phyloP scores from a whole-genome alignment of 2,888 invertebrate species.

The Thumatha senex region DNA sequence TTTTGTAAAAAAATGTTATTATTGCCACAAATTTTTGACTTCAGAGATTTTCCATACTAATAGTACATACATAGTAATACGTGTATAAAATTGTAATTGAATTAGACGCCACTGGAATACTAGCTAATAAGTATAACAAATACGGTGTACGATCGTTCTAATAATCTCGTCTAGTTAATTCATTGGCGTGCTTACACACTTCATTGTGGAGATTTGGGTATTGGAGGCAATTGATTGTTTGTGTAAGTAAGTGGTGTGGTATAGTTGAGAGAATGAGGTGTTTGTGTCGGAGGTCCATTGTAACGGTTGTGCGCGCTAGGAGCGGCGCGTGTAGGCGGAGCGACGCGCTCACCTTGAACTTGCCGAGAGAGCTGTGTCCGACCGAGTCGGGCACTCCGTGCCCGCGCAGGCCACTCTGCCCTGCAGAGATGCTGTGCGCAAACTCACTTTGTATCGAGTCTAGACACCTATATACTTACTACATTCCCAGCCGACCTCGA shows the following conservation, averaged over 20 bases:
- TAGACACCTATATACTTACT: slow-evolving; percentile 15
- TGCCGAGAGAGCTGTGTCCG: slow-evolving; percentile 71
- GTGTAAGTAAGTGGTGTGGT: slow-evolving; percentile 48
- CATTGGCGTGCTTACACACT: slow-evolving; percentile 48
- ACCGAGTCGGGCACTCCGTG: slow-evolving; percentile 22
- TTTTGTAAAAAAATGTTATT: slow-evolving; percentile 13
- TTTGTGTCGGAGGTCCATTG: slow-evolving; percentile 62
- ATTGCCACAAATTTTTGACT: slow-evolving; percentile 7
- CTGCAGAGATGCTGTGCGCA: slow-evolving; percentile 39
- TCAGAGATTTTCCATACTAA: neutral
- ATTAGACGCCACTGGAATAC: neutral
- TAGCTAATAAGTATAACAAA: neutral
- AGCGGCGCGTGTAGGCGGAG: slow-evolving; percentile 77
- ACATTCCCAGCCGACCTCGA: slow-evolving; percentile 9
- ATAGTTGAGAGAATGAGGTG: slow-evolving; percentile 57
- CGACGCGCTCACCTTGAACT: slow-evolving; percentile 82
- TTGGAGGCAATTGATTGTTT: slow-evolving; percentile 55
- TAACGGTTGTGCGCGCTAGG: slow-evolving; percentile 73
- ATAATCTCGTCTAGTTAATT: slow-evolving; percentile 26
- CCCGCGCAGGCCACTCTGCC: slow-evolving; percentile 5
- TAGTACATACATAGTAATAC: neutral
- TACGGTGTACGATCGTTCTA: neutral
- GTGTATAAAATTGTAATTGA: neutral
- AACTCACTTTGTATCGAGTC: slow-evolving; percentile 19
- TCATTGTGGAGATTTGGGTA: slow-evolving; percentile 38